Base-by-base conservation (phyloP, 30 jellyfish, hydroid and myxozoan genomes). In the Chironex yamaguchii region DNA sequence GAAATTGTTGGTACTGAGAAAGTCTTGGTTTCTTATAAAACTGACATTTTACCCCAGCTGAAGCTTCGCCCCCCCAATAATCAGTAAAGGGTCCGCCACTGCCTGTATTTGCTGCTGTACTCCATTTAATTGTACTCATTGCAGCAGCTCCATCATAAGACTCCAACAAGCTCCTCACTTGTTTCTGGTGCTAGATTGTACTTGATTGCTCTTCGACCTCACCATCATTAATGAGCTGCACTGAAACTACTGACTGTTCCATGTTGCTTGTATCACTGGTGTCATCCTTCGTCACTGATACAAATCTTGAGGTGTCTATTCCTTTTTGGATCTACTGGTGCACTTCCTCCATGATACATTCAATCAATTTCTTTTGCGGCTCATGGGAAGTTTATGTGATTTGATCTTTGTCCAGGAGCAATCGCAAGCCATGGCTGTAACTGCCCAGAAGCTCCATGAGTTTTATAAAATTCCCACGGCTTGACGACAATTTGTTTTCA, bases 331-430 rank as follows among this genome's bases (percentile, higher is more conserved):
- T 62, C 51, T 62, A 32, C 75, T 62, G 75, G 27, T 36, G 75
- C n/a, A 62, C 75, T 62, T 62, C 79, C 32, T 62, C 75, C 27
- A 36, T 24, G 27, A 62, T 62, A 26, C 75, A 62, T 14, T n/a
- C n/a, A n/a, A n/a, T 62, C 75, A 62, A 62, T 62, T 62, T 21
- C 21, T 62, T 62, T 62, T 62, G 75, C 75, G 75, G 75, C 75
- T 62, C 75, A 65, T 65, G 79, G 21, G 79, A 65, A 3, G 79
- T 65, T 49, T 65, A 65, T 4, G 79, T 65, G 13, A 65, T 28
- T 6, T 28, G 79, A 65, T 26, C 79, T 21, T 28, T 21, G 25
- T 53, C 71, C 71, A 53, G 25, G 25, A 53, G 25, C 21, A 32
- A 53, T 53, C 71, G 71, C 71, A 65, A 28, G 79, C 31, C 79